Percentiles rank a stretch among this genome's conserved stretches.
Conservation (phyloP, 2,113 vertebrate genomes). For the Chitala chitala region DNA sequence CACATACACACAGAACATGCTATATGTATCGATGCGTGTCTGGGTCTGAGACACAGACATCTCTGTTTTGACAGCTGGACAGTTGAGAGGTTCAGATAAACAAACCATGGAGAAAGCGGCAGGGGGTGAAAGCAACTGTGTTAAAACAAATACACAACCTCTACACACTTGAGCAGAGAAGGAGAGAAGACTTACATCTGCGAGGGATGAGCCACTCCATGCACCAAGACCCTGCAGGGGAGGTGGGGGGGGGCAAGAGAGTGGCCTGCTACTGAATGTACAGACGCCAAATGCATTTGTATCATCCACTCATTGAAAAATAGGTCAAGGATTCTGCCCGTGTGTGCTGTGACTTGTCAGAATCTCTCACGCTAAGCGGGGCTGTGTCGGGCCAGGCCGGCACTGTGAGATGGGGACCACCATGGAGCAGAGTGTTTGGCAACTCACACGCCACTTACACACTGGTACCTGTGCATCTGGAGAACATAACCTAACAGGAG, state of each 20-base stretch:
- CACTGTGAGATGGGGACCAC: slow-evolving; percentile 30
- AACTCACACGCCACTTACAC: not conserved
- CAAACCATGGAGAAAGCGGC: slow-evolving; percentile 40
- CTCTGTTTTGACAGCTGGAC: slow-evolving; percentile 66
- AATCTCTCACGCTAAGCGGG: slow-evolving; percentile 67
- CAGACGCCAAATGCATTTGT: slow-evolving; percentile 49
- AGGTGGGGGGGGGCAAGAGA: slow-evolving; percentile 22
- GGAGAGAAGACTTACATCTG: slow-evolving; percentile 33
- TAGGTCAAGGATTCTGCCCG: slow-evolving; percentile 73
- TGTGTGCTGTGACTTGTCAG: slow-evolving; percentile 66
- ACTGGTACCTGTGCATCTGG: no score
- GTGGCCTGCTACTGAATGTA: slow-evolving; percentile 35
- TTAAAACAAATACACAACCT: slow-evolving; percentile 59
- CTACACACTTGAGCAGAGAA: slow-evolving; percentile 39
- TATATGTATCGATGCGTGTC: slow-evolving; percentile 22
- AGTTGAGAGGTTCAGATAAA: slow-evolving; percentile 59
- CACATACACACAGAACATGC: slow-evolving; percentile 37
- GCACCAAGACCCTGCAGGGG: slow-evolving; percentile 36
- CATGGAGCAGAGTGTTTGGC: not conserved
- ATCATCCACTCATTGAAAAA: slow-evolving; percentile 69
- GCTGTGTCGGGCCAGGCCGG: slow-evolving; percentile 52
- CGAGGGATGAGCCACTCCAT: slow-evolving; percentile 37
- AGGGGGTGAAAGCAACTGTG: slow-evolving; percentile 39
- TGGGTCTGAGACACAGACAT: slow-evolving; percentile 55
- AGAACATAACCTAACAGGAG: not conserved